A percentile compares a stretch with the other conserved stretches of the same genome.
These are phyloP conservation scores for Clarias pachynema DNA, from an alignment of 2,797 vertebrate species.

Conservation along the genomic window DNA sequence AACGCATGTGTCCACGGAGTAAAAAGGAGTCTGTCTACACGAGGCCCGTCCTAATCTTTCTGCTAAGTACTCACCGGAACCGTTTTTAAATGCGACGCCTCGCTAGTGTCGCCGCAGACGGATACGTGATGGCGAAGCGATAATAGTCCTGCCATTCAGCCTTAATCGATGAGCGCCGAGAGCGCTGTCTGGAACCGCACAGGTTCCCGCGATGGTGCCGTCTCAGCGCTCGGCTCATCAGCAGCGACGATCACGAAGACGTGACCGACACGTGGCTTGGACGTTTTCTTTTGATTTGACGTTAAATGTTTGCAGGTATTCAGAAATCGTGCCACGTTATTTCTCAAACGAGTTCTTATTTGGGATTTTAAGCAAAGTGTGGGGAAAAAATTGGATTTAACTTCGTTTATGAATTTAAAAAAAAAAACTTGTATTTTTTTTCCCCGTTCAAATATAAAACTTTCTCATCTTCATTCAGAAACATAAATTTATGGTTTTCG, in stretches of 20 bases:
- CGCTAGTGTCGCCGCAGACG: conserved; percentile 75
- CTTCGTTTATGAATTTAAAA: background rate
- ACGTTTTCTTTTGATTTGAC: background rate
- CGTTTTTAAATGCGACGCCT: conserved; percentile 79
- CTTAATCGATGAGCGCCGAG: conserved; percentile 70
- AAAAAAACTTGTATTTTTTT: background rate
- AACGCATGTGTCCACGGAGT: conserved; percentile 68
- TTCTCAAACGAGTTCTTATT: background rate
- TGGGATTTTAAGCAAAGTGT: background rate
- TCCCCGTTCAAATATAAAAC: background rate
- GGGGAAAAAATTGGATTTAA: background rate
- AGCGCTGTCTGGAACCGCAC: conserved; percentile 42
- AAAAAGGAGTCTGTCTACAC: conserved; percentile 61
- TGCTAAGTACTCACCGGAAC: conserved; percentile 76
- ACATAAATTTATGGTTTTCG: background rate
- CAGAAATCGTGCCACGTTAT: background rate
- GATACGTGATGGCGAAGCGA: conserved; percentile 75
- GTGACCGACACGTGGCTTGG: background rate
- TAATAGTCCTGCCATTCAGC: conserved; percentile 78
- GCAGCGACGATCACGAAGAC: background rate
- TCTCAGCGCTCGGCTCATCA: background rate
- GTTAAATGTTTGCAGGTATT: background rate
- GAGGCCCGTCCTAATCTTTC: conserved; percentile 73
- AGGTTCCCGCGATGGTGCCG: background rate
- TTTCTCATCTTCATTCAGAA: background rate